Conservation (phyloP, 2,113 vertebrate genomes). For the Mormyrus iriodes region DNA sequence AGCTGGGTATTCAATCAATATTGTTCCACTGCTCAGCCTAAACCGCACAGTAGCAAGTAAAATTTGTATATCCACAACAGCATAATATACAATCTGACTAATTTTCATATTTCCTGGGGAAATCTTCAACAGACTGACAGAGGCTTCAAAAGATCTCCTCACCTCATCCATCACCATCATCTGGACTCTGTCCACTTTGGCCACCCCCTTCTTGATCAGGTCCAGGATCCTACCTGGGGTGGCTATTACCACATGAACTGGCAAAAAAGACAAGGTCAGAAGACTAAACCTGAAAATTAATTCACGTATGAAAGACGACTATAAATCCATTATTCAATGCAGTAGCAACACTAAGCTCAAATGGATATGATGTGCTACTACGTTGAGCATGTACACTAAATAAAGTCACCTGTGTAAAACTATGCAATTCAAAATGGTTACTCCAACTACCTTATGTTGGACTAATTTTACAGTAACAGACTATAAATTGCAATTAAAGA, state of each 20-base stretch:
- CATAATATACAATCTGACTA: not conserved
- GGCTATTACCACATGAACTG: slow-evolving; percentile 68
- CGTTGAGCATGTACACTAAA: not conserved
- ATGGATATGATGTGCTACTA: not conserved
- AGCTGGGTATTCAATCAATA: not conserved
- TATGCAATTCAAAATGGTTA: not conserved
- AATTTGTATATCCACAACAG: not conserved
- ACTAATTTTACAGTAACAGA: not conserved
- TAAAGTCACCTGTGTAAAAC: not conserved
- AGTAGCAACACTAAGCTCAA: not conserved
- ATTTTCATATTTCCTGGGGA: not conserved
- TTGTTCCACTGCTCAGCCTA: not conserved
- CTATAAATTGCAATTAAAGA: not conserved
- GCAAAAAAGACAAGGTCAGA: not conserved
- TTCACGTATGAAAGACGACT: not conserved
- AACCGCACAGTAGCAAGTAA: not conserved
- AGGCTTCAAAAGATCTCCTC: slow-evolving; percentile 19
- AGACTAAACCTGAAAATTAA: not conserved
- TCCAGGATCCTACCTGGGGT: slow-evolving; percentile 68
- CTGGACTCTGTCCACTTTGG: slow-evolving; percentile 63
- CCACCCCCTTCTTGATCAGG: slow-evolving; percentile 68
- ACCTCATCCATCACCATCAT: slow-evolving; percentile 76
- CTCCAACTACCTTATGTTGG: not conserved
- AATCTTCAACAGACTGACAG: not conserved
- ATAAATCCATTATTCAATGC: not conserved